These are phyloP conservation scores for Papilio helenus DNA, from an alignment of 1,140 invertebrate genomes.

Conservation along the genomic window DNA sequence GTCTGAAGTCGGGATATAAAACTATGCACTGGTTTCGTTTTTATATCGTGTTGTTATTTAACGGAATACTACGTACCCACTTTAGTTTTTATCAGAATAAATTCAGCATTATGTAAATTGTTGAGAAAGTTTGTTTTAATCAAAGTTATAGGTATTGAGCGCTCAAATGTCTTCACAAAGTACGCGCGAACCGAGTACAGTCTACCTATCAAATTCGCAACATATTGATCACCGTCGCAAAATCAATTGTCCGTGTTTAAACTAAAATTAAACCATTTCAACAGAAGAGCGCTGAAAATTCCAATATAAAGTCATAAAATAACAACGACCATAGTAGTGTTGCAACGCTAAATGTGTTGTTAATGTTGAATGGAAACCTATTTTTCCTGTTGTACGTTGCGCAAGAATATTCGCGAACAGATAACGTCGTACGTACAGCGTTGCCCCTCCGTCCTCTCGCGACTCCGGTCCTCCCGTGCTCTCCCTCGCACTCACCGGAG, in stretches of 20 bases:
- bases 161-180: not conserved
- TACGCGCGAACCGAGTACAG: constrained; percentile 17
- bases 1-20: not conserved
- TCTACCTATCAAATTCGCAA: constrained; percentile 33
- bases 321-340: constrained; percentile 46
- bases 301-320: constrained; percentile 40
- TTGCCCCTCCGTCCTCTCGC: constrained; percentile 76
- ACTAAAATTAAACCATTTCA: constrained; percentile 6
- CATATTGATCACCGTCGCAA: constrained; percentile 10
- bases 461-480: constrained; percentile 62
- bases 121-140: constrained; percentile 27
- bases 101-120: constrained; percentile 18
- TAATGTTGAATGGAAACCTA: constrained; percentile 63
- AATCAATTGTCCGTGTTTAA: not conserved
- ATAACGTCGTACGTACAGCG: constrained; percentile 72
- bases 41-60: not conserved
- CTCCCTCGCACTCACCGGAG: constrained; percentile 53
- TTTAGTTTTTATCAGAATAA: not conserved
- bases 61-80: not conserved
- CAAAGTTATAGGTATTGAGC: constrained; percentile 16
- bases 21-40: not conserved
- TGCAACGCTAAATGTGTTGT: constrained; percentile 56
- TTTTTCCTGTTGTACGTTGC: constrained; percentile 75
- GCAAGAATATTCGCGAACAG: constrained; percentile 81
- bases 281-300: constrained; percentile 28